Percentiles rank a stretch among this genome's conserved stretches.
Evolutionary conservation across 2,888 invertebrate genomes (phyloP).

Genomic region (Dascillus cervinus): DNA sequence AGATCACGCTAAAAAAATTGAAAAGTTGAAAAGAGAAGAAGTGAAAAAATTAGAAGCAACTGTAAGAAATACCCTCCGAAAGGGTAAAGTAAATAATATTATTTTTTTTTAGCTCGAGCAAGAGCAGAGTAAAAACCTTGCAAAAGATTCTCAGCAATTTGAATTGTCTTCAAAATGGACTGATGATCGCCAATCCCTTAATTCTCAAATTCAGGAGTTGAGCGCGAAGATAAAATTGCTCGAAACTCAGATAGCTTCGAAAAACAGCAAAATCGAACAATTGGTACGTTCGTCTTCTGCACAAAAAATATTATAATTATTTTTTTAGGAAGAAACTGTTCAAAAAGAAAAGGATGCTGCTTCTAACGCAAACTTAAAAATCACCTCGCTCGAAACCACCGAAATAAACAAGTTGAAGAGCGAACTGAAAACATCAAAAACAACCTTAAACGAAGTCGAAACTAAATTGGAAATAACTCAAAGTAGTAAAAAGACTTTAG

Average conservation of each 20-base stretch:
- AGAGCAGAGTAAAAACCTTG: constrained; percentile 30
- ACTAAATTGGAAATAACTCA: constrained; percentile 34
- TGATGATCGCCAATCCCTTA: constrained; percentile 45
- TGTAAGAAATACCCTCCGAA: constrained; percentile 36
- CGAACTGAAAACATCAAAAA: constrained; percentile 30
- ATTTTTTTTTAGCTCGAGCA: constrained; percentile 31
- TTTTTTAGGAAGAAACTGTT: constrained; percentile 42
- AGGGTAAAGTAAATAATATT: neutral
- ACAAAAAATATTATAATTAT: neutral
- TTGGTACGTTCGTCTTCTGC: constrained; percentile 42
- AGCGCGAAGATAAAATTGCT: constrained; percentile 53
- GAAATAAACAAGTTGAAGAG: constrained; percentile 33
- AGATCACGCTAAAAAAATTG: constrained; percentile 54
- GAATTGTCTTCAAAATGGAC: constrained; percentile 47
- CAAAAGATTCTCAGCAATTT: constrained; percentile 42
- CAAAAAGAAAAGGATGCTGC: constrained; percentile 44
- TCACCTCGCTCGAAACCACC: constrained; percentile 26
- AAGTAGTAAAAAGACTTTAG: constrained; percentile 29
- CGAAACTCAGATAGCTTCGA: constrained; percentile 51
- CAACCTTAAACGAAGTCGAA: constrained; percentile 30
- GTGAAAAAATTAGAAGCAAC: constrained; percentile 54
- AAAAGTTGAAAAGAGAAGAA: constrained; percentile 53
- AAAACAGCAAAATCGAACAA: constrained; percentile 54
- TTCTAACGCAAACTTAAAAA: constrained; percentile 31
- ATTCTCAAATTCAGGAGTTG: constrained; percentile 46